Conservation (phyloP, 2,797 vertebrate genomes). For the Eulemur rubriventer region DNA sequence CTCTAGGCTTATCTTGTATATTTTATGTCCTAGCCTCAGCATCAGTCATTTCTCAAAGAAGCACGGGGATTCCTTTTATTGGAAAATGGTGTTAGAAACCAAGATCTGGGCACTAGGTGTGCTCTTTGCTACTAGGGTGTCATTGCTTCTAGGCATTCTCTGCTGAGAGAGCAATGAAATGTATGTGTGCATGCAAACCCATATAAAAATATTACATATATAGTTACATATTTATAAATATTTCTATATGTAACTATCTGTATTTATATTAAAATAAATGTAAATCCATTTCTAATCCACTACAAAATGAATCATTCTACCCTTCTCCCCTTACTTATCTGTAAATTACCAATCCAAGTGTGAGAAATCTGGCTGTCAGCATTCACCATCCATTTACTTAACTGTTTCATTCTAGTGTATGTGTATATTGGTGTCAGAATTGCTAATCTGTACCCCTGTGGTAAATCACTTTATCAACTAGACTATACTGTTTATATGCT, state of each 20-base stretch:
- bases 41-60: neutral
- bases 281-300: neutral
- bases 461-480: neutral
- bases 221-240: neutral
- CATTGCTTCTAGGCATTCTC: neutral
- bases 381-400: neutral
- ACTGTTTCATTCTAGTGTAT: neutral
- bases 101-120: neutral
- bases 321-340: neutral
- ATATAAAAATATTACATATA: neutral
- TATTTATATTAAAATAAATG: neutral
- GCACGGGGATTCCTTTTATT: neutral
- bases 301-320: neutral
- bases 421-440: neutral
- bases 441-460: neutral
- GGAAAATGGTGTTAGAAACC: neutral
- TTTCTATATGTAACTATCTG: neutral
- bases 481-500: neutral
- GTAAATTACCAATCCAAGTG: neutral
- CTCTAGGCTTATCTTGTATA: neutral
- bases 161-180: neutral
- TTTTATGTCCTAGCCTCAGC: neutral
- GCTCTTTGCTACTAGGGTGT: neutral
- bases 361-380: neutral
- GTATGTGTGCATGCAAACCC: neutral